A percentile compares a stretch with the other conserved stretches of the same genome.
phyloP scores from a whole-genome alignment of 2,797 vertebrate genomes.

The Vultur gryphus region DNA sequence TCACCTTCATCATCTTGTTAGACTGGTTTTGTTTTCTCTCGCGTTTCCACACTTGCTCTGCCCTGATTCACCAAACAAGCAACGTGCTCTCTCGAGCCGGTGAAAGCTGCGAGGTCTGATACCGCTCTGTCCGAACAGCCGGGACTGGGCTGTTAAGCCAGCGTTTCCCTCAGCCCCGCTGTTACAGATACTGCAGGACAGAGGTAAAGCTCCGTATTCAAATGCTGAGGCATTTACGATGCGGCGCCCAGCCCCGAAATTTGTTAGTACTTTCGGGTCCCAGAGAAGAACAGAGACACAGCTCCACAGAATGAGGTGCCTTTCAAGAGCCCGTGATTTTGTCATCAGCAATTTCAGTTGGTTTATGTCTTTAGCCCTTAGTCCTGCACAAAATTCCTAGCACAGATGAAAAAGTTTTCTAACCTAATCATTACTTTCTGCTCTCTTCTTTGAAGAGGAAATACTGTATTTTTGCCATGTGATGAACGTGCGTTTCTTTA shows the following conservation, averaged over 20 bases:
- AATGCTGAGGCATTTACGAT: background rate
- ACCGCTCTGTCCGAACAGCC: background rate
- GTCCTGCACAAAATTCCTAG: background rate
- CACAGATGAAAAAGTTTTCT: background rate
- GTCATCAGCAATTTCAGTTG: background rate
- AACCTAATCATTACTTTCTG: background rate
- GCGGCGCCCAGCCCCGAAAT: fast-evolving
- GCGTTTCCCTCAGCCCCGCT: background rate
- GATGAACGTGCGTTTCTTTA: background rate
- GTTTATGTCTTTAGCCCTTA: background rate
- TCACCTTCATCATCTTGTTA: background rate
- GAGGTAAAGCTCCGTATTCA: background rate
- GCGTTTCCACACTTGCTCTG: background rate
- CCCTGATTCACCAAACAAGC: background rate
- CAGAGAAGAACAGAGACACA: background rate
- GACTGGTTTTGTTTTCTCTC: background rate
- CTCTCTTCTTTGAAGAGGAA: background rate
- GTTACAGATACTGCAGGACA: background rate
- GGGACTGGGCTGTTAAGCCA: background rate
- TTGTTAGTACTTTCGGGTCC: background rate
- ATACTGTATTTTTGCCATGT: background rate
- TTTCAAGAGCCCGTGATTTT: background rate
- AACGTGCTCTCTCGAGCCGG: background rate
- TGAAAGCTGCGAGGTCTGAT: background rate
- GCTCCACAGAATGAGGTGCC: background rate